Percentiles rank a stretch among this genome's conserved stretches.
These are phyloP conservation scores for Eristalis pertinax DNA, from an alignment of 2,888 invertebrate species.

Conservation along the genomic window DNA sequence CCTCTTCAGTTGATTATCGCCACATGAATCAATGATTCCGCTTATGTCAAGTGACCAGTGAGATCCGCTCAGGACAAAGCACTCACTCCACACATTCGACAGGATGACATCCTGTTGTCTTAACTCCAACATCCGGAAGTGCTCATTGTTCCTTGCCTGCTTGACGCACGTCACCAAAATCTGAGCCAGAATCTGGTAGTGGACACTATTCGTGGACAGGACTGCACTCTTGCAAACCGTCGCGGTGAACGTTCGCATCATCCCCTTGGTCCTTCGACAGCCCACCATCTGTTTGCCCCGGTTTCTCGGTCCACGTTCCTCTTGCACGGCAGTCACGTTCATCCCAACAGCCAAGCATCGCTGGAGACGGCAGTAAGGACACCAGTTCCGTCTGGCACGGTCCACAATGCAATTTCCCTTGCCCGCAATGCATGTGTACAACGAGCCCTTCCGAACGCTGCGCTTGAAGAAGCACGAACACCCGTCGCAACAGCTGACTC, in stretches of 20 bases:
- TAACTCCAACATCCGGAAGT: conserved; percentile 82
- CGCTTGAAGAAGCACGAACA: conserved; percentile 95
- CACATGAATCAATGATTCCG: conserved; percentile 78
- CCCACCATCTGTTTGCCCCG: conserved; percentile 23
- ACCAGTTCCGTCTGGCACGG: conserved; percentile 93
- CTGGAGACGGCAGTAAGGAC: conserved; percentile 90
- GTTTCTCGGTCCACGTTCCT: conserved; percentile 89
- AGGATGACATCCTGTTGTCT: conserved; percentile 84
- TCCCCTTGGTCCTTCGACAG: conserved; percentile 6
- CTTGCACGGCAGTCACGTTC: conserved; percentile 92
- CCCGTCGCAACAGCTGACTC: conserved; percentile 92
- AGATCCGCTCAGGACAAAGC: conserved; percentile 84
- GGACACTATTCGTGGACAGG: conserved; percentile 75
- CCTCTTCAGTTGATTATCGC: conserved; percentile 78
- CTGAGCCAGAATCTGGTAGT: conserved; percentile 84
- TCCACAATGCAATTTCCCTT: conserved; percentile 89
- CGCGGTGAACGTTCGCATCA: conserved; percentile 18
- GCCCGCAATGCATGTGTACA: conserved; percentile 90
- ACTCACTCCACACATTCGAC: conserved; percentile 84
- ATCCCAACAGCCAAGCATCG: conserved; percentile 89
- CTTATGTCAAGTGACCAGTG: conserved; percentile 83
- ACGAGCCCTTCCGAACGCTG: conserved; percentile 87
- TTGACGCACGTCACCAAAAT: conserved; percentile 84
- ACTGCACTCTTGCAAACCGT: conserved; percentile 13
- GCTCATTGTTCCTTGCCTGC: conserved; percentile 83